Percentiles rank a stretch among this genome's conserved stretches.
Evolutionary conservation across 2,797 vertebrate species (phyloP).

Genomic region (Atherinosoma microstoma): DNA sequence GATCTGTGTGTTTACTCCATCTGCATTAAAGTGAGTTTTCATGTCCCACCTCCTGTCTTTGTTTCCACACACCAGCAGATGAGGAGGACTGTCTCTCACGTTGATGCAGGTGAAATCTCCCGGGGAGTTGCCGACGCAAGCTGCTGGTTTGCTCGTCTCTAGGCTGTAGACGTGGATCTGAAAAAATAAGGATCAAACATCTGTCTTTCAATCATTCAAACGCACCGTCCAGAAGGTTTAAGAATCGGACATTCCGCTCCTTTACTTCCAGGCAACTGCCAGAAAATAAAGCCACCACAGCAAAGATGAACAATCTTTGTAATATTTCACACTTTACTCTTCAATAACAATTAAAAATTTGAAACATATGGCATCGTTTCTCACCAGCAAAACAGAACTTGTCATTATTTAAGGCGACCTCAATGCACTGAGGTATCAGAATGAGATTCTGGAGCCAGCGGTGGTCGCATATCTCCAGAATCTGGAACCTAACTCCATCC

Average conservation of each 20-base stretch:
- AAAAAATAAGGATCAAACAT: conserved; percentile 11
- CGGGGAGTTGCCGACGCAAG: conserved; percentile 86
- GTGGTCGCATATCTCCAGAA: no score
- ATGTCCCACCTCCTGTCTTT: conserved; percentile 90
- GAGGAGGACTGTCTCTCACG: conserved; percentile 86
- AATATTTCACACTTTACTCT: not conserved
- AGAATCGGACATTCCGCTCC: not conserved
- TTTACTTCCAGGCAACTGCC: not conserved
- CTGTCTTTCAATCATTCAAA: not conserved
- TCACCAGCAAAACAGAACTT: no score
- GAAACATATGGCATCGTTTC: not conserved
- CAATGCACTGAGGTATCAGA: no score
- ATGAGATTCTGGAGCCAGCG: no score
- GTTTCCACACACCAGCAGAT: conserved; percentile 93
- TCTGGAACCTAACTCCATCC: no score
- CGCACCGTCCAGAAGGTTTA: not conserved
- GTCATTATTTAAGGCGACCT: no score
- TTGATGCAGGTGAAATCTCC: conserved; percentile 94
- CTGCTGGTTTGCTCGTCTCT: conserved; percentile 86
- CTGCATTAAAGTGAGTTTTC: conserved; percentile 2
- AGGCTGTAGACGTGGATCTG: conserved; percentile 93
- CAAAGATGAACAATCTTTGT: not conserved
- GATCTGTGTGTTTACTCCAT: not conserved
- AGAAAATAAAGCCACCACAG: not conserved
- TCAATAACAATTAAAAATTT: not conserved